phyloP scores from a whole-genome alignment of 2,797 vertebrate species.

The Schizopygopsis pylzovi region DNA sequence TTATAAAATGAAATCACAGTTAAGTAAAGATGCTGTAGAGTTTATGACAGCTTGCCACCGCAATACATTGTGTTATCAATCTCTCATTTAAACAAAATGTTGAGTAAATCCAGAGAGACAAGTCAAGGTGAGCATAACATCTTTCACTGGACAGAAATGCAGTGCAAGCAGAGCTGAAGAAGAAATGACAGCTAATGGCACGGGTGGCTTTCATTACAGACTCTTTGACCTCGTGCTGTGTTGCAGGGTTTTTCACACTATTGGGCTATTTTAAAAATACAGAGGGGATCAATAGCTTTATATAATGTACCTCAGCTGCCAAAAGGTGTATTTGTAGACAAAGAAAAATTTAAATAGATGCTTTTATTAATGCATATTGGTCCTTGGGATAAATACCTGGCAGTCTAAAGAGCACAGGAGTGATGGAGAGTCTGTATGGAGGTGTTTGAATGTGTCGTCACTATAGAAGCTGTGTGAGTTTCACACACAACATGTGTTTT shows the following conservation, averaged over 20 bases:
- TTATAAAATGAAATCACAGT: not conserved
- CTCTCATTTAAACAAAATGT: not conserved
- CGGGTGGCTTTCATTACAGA: not conserved
- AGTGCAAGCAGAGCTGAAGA: not conserved
- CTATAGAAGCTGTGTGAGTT: not conserved
- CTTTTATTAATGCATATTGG: not conserved
- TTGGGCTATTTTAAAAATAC: not conserved
- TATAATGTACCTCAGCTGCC: not conserved
- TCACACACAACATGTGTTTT: too few relatives aligned
- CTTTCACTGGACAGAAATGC: not conserved
- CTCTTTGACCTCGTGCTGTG: not conserved
- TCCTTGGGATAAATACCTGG: not conserved
- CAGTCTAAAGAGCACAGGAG: not conserved
- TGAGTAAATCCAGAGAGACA: not conserved
- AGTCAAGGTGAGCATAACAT: not conserved
- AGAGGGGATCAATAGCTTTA: not conserved
- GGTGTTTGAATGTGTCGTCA: not conserved
- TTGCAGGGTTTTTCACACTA: not conserved
- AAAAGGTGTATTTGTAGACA: not conserved
- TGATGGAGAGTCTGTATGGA: too few relatives aligned
- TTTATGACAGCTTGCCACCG: not conserved
- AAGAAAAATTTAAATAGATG: not conserved
- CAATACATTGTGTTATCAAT: not conserved
- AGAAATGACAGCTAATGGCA: too few relatives aligned
- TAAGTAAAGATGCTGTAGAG: not conserved